phyloP scores from a whole-genome alignment of 2,888 invertebrate species.

The Leptinotarsa tumamoca region DNA sequence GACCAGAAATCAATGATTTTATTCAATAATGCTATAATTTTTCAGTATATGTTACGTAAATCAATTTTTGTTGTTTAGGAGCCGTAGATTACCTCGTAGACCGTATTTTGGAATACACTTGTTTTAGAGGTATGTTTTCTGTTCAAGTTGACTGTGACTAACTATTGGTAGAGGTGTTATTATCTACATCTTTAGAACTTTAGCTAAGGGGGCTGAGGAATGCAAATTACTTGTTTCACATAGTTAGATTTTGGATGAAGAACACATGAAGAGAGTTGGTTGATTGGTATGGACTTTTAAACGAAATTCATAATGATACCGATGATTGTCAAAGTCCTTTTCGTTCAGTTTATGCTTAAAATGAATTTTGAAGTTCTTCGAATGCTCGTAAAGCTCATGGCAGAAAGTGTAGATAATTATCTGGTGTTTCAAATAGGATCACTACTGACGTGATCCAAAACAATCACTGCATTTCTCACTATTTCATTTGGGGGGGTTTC shows the following conservation, averaged over 20 bases:
- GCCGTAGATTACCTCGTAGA: conserved; percentile 39
- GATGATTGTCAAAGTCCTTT: too few relatives aligned
- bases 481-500: too few relatives aligned
- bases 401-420: too few relatives aligned
- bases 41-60: conserved; percentile 2
- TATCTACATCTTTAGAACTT: not conserved
- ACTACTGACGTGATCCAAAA: too few relatives aligned
- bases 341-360: too few relatives aligned
- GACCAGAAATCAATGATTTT: not conserved
- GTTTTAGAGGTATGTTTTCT: conserved; percentile 45
- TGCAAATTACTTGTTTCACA: not conserved
- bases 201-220: not conserved
- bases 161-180: not conserved
- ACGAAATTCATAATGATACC: too few relatives aligned
- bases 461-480: too few relatives aligned
- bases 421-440: too few relatives aligned
- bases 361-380: too few relatives aligned
- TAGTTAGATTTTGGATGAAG: not conserved
- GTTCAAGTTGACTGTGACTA: not conserved
- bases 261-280: too few relatives aligned
- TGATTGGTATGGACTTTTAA: too few relatives aligned
- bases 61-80: conserved; percentile 38
- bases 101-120: conserved; percentile 36
- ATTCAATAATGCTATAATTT: not conserved
- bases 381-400: too few relatives aligned